Conservation (phyloP, 2,888 invertebrate genomes). For the Seladonia tumulorum region DNA sequence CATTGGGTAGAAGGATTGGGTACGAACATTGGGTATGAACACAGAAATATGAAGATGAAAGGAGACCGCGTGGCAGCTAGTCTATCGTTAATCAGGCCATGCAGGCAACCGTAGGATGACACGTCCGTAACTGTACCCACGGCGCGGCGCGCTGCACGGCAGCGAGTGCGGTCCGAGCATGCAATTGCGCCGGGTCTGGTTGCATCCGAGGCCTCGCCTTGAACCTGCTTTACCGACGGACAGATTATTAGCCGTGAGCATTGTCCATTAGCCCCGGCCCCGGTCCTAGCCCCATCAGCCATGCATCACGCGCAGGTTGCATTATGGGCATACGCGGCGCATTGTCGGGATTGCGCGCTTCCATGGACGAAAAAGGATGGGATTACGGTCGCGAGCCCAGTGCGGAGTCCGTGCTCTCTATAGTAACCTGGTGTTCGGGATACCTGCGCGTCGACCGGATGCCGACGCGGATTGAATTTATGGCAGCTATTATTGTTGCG, state of each 20-base stretch:
- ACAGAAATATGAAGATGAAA: neutral
- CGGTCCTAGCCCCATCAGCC: conserved; percentile 48
- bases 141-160: neutral
- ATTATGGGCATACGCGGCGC: conserved; percentile 51
- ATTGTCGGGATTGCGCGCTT: conserved; percentile 55
- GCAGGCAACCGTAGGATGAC: conserved; percentile 40
- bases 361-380: conserved; percentile 50
- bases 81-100: conserved; percentile 35
- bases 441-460: conserved; percentile 25
- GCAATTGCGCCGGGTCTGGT: neutral
- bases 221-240: conserved; percentile 48
- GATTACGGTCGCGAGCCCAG: conserved; percentile 23
- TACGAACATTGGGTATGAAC: neutral
- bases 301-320: conserved; percentile 57
- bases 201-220: conserved; percentile 36
- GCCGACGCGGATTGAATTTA: conserved; percentile 30
- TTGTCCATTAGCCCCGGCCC: conserved; percentile 61
- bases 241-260: conserved; percentile 67
- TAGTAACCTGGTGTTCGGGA: conserved; percentile 16
- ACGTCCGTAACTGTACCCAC: conserved; percentile 42
- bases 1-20: too few relatives aligned
- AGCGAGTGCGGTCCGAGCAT: neutral
- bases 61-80: neutral
- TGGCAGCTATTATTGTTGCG: conserved; percentile 11
- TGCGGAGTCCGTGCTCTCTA: conserved; percentile 17